These are phyloP conservation scores for Archips xylosteana DNA, from an alignment of 2,888 invertebrate species.

Conservation along the genomic window DNA sequence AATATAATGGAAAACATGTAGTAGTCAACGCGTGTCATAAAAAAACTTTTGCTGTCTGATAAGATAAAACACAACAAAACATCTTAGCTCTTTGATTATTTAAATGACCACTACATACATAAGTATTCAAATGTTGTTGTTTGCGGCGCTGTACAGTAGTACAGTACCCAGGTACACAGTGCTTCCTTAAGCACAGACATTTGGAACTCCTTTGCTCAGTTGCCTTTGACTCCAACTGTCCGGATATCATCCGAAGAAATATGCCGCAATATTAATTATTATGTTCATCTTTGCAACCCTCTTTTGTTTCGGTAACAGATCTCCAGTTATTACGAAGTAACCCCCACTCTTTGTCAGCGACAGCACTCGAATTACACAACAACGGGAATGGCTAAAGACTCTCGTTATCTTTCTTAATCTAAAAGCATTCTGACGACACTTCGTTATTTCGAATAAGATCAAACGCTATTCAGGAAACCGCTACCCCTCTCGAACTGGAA, in stretches of 20 bases:
- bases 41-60: no score
- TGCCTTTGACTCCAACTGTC: neutral
- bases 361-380: slow-evolving; percentile 48
- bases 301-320: slow-evolving; percentile 45
- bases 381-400: slow-evolving; percentile 38
- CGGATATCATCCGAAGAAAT: neutral
- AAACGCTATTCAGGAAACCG: slow-evolving; percentile 45
- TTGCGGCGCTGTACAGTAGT: no score
- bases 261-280: slow-evolving; percentile 34
- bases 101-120: neutral
- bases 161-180: neutral
- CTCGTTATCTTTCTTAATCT: slow-evolving; percentile 42
- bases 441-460: slow-evolving; percentile 47
- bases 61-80: no score
- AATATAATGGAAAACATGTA: no score
- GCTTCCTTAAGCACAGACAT: neutral
- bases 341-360: slow-evolving; percentile 48
- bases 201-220: neutral
- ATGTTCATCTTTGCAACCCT: slow-evolving; percentile 25
- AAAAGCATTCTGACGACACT: slow-evolving; percentile 45
- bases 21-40: no score
- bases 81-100: neutral
- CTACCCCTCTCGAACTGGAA: slow-evolving; percentile 11
- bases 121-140: neutral
- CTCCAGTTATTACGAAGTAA: slow-evolving; percentile 49